phyloP scores from a whole-genome alignment of 2,113 vertebrate species.

The Oxyruncus cristatus region DNA sequence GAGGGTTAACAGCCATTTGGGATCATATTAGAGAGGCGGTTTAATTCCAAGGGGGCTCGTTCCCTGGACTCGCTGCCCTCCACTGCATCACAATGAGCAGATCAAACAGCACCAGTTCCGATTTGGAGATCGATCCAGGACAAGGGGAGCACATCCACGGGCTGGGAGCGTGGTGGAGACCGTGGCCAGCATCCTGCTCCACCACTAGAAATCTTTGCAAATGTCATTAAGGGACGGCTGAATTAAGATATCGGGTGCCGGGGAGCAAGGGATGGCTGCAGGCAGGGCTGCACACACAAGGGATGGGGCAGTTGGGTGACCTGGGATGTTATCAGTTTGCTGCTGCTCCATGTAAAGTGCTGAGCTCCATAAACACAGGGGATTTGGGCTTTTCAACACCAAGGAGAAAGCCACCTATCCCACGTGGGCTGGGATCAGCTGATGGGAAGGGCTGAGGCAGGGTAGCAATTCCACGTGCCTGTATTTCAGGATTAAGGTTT shows the following conservation, averaged over 20 bases:
- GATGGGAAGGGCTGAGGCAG: neutral
- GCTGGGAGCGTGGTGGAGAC: neutral
- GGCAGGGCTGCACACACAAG: neutral
- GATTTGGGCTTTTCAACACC: neutral
- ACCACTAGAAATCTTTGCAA: conserved; percentile 40
- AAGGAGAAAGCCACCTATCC: neutral
- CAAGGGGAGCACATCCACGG: neutral
- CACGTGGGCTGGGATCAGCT: accelerated
- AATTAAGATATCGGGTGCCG: neutral
- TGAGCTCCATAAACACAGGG: neutral
- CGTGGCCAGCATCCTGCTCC: neutral
- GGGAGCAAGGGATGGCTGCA: neutral
- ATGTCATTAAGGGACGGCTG: neutral
- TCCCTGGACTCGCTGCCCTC: neutral
- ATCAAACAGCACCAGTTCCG: conserved; percentile 53
- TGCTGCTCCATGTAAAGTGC: neutral
- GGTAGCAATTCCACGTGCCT: neutral
- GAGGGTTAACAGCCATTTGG: conserved; percentile 38
- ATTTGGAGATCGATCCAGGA: neutral
- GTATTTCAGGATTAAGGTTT: neutral
- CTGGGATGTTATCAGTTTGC: accelerated
- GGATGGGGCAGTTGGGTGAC: accelerated
- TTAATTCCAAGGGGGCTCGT: conserved; percentile 44
- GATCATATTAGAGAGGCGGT: neutral
- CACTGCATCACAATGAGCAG: conserved; percentile 41